Conservation (phyloP, 35 echinoderm and acorn worm genomes). For the Amphiura filiformis region DNA sequence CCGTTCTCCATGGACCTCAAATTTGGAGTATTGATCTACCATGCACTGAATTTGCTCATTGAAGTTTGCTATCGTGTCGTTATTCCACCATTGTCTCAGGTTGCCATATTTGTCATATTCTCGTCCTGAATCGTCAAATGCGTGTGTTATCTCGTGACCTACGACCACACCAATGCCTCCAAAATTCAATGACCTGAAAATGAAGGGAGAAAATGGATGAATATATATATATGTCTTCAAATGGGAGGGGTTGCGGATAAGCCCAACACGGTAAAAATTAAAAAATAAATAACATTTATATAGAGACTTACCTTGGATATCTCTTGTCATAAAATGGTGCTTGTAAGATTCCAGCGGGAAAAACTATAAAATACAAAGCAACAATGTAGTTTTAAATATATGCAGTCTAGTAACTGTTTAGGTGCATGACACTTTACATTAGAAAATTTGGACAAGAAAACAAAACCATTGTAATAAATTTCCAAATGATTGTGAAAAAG, state of each 20-base stretch:
- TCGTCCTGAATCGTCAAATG: constrained; percentile 80
- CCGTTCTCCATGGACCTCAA: constrained; percentile 51
- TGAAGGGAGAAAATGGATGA: too few species aligned
- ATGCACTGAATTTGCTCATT: constrained; percentile 73
- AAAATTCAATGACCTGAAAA: constrained; percentile 84
- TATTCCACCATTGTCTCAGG: constrained; percentile 91
- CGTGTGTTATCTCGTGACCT: constrained; percentile 95
- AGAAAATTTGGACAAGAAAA: too few species aligned
- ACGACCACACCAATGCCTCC: constrained; percentile 96
- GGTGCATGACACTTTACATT: too few species aligned
- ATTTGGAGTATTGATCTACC: constrained; percentile 86
- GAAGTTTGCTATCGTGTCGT: constrained; percentile 65
- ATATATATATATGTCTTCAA: too few species aligned
- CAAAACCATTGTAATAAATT: too few species aligned
- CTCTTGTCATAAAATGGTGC: constrained; percentile 96
- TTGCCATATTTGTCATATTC: constrained; percentile 89
- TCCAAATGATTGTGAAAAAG: too few species aligned
- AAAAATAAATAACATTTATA: too few species aligned
- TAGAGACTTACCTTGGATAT: constrained; percentile 88
- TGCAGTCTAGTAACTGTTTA: too few species aligned
- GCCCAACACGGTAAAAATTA: too few species aligned
- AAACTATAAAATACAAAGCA: constrained; percentile 51
- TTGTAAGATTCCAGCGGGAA: constrained; percentile 94
- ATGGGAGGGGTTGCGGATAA: too few species aligned
- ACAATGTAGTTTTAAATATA: too few species aligned